Conservation (phyloP, 30 jellyfish, hydroid and myxozoan species). For the Clytia hemisphaerica region DNA sequence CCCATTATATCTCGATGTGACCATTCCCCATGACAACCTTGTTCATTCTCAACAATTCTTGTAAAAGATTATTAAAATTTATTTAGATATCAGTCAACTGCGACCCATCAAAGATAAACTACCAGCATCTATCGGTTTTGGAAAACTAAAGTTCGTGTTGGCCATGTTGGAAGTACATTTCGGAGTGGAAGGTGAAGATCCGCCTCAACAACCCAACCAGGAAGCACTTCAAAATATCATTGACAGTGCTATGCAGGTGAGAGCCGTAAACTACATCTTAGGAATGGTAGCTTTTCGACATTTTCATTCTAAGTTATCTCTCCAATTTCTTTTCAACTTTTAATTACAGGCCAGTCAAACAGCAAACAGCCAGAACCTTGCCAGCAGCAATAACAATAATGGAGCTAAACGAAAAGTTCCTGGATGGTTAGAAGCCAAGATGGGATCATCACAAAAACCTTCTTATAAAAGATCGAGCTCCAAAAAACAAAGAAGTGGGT, state of each 20-base stretch:
- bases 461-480: constrained; percentile 55
- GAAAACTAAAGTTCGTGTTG: constrained; percentile 38
- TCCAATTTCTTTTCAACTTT: not conserved
- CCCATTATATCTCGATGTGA: too few species aligned
- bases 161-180: constrained; percentile 61
- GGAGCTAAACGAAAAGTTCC: constrained; percentile 60
- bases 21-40: too few species aligned
- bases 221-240: constrained; percentile 15
- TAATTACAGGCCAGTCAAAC: not conserved
- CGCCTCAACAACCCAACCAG: not conserved
- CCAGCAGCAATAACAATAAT: not conserved
- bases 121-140: constrained; percentile 54
- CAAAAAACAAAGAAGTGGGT: constrained; percentile 35
- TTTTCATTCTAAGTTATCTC: not conserved
- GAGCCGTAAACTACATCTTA: not conserved
- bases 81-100: constrained; percentile 50
- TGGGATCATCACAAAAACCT: constrained; percentile 32
- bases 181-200: constrained; percentile 46
- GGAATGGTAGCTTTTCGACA: not conserved
- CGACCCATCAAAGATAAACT: constrained; percentile 49
- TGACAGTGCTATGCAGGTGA: not conserved
- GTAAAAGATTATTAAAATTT: not conserved
- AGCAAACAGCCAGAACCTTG: not conserved
- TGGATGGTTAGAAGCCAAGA: too few species aligned
- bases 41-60: too few species aligned